Evolutionary conservation across 2,797 vertebrate species (phyloP).

Genomic region (Smutsia gigantea): DNA sequence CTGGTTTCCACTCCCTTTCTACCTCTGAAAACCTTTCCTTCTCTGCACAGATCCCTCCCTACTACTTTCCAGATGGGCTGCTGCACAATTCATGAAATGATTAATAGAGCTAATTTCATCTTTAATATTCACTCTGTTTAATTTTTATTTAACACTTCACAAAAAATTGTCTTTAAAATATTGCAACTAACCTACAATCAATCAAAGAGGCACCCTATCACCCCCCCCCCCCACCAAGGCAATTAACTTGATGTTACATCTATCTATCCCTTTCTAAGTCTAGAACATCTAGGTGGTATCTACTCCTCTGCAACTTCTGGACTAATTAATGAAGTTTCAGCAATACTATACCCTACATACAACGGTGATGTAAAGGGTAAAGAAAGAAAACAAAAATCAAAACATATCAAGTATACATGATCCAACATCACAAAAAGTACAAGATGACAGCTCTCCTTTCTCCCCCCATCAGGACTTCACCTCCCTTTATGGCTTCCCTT

Average conservation of each 20-base stretch:
- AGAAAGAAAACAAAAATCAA: slow-evolving; percentile 11
- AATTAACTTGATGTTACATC: neutral
- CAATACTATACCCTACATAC: neutral
- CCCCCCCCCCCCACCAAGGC: neutral
- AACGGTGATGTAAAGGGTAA: neutral
- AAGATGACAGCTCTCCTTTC: neutral
- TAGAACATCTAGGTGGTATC: neutral
- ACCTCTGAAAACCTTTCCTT: no score
- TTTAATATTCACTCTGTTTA: no score
- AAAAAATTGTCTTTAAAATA: slow-evolving; percentile 7
- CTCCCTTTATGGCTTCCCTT: neutral
- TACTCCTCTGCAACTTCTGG: neutral
- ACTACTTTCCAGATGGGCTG: no score
- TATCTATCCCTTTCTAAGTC: neutral
- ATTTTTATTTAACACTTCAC: neutral
- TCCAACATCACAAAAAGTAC: neutral
- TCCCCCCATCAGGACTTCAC: neutral
- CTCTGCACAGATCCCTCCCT: no score
- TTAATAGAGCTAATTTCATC: no score
- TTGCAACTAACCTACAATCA: neutral
- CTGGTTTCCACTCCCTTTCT: no score
- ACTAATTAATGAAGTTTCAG: neutral
- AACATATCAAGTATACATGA: neutral
- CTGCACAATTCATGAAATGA: no score
- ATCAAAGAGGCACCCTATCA: neutral